Percentiles rank a stretch among this genome's conserved stretches.
Conservation (phyloP, 2,888 invertebrate species). For the Alviniconcha strummeri region DNA sequence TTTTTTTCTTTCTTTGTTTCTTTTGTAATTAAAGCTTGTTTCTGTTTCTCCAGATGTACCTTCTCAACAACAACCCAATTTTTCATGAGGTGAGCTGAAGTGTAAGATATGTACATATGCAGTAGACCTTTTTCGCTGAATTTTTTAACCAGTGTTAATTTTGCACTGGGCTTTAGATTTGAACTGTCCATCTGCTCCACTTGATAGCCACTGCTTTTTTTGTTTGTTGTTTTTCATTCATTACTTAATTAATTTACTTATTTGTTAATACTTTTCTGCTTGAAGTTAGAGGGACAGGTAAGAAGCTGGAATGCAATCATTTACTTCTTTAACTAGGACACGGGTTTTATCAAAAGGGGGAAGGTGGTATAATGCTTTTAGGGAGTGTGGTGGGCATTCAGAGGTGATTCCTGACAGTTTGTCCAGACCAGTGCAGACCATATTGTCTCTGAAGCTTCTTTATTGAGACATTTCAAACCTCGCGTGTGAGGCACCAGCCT, state of each 20-base stretch:
- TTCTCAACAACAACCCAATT: constrained; percentile 51
- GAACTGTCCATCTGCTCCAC: not conserved
- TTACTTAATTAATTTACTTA: not conserved
- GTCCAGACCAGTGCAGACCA: no score
- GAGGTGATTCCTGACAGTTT: no score
- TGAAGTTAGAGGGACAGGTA: no score
- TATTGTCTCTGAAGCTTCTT: no score
- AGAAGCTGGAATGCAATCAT: no score
- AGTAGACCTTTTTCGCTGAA: not conserved
- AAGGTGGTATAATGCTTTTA: no score
- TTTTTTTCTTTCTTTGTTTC: constrained; percentile 16
- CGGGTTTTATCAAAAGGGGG: no score
- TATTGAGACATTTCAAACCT: no score
- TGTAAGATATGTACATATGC: not conserved
- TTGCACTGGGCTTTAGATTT: not conserved
- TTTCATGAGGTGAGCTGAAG: constrained; percentile 57
- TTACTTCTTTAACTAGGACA: no score
- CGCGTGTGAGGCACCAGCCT: no score
- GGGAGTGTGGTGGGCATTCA: no score
- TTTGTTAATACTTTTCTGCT: not conserved
- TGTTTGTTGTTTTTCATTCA: not conserved
- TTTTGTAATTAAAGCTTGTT: no score
- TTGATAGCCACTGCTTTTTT: not conserved
- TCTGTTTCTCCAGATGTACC: constrained; percentile 51
- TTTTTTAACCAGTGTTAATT: not conserved